These are phyloP conservation scores for Laspeyria flexula DNA, from an alignment of 2,888 invertebrate species.

Conservation along the genomic window DNA sequence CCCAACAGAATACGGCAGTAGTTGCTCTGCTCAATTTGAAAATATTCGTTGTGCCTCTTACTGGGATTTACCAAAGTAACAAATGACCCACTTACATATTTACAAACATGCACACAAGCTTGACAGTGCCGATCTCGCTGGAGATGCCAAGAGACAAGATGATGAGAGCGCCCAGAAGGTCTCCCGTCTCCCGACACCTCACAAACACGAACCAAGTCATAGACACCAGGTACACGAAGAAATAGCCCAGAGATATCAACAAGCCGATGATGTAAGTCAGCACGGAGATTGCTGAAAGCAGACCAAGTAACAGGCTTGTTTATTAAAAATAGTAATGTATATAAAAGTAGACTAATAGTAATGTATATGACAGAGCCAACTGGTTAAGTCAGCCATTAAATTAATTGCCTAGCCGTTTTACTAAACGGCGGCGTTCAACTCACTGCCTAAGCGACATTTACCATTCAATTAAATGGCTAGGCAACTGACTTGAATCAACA, in stretches of 20 bases:
- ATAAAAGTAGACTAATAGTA: no score
- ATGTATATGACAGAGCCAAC: no score
- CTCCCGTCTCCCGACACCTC: slow-evolving; percentile 48
- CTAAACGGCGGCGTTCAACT: no score
- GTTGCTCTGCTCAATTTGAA: no score
- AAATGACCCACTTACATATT: slow-evolving; percentile 59
- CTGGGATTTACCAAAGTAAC: no score
- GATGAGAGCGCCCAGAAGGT: slow-evolving; percentile 53
- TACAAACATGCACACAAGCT: slow-evolving; percentile 55
- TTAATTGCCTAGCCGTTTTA: no score
- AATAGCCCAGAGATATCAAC: slow-evolving; percentile 39
- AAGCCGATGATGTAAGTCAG: slow-evolving; percentile 48
- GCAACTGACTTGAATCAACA: no score
- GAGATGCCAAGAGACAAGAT: slow-evolving; percentile 58
- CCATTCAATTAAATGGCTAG: no score
- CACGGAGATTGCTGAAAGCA: slow-evolving; percentile 49
- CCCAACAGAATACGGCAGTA: no score
- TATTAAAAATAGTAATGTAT: neutral
- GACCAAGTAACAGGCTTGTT: neutral
- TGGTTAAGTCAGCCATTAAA: no score
- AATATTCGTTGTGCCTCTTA: no score
- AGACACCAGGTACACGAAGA: slow-evolving; percentile 62
- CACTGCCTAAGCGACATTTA: no score
- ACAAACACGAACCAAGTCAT: slow-evolving; percentile 64
- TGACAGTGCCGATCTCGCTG: slow-evolving; percentile 59